Evolutionary conservation across 1,140 invertebrate species (phyloP).

Genomic region (Conus betulinus): DNA sequence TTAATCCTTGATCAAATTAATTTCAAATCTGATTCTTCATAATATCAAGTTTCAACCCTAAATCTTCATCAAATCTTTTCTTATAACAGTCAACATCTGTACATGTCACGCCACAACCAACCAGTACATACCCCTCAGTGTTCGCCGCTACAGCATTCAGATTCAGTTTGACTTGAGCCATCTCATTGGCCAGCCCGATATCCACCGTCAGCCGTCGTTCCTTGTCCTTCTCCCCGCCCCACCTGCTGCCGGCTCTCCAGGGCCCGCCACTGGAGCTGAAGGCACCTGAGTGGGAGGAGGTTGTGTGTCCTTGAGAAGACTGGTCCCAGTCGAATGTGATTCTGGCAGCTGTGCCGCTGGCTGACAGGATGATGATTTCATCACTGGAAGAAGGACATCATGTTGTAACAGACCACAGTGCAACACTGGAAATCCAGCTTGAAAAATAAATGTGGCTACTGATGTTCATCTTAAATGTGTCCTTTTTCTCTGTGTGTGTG

Average conservation of each 20-base stretch:
- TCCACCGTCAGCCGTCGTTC: conserved; percentile 68
- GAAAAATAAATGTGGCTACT: no score
- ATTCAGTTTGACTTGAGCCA: conserved; percentile 45
- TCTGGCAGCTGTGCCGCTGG: conserved; percentile 93
- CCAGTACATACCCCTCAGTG: conserved; percentile 33
- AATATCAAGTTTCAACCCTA: no score
- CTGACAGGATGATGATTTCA: conserved; percentile 95
- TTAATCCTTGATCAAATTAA: no score
- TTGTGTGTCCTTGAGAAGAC: conserved; percentile 24
- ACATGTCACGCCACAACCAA: not conserved
- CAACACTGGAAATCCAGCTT: no score
- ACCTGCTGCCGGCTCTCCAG: not conserved
- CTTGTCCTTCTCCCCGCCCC: conserved; percentile 64
- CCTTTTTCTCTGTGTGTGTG: no score
- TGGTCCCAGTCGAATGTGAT: conserved; percentile 77
- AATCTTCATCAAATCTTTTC: no score
- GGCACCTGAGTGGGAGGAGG: not conserved
- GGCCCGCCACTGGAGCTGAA: not conserved
- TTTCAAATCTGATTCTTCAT: no score
- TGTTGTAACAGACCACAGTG: no score
- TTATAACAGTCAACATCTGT: not conserved
- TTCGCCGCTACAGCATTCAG: not conserved
- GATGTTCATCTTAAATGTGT: no score
- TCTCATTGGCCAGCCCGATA: conserved; percentile 70
- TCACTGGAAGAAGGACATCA: conserved; percentile 79